These are phyloP conservation scores for Margarornis squamiger DNA, from an alignment of 2,797 vertebrate genomes.

Conservation along the genomic window DNA sequence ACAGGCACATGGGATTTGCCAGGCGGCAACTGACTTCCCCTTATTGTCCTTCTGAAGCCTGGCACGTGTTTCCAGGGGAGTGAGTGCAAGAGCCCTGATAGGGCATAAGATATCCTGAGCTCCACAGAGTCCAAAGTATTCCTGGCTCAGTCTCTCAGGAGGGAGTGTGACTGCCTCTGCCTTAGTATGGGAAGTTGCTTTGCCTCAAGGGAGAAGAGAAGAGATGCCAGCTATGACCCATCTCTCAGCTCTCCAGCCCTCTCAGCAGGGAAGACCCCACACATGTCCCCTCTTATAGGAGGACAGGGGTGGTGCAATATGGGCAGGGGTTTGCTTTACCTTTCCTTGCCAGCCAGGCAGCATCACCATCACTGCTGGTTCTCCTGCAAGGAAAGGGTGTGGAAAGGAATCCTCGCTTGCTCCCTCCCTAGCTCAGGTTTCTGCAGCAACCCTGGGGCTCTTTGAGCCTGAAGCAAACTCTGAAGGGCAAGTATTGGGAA, in stretches of 20 bases:
- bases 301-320: fast-evolving
- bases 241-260: neutral
- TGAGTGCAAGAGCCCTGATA: neutral
- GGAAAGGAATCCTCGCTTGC: neutral
- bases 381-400: neutral
- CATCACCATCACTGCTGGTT: neutral
- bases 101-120: neutral
- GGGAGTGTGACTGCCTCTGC: neutral
- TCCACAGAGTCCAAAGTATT: neutral
- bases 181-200: fast-evolving
- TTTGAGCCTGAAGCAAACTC: neutral
- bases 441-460: neutral
- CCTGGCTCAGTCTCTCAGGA: neutral
- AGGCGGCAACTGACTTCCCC: neutral
- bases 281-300: fast-evolving
- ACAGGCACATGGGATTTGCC: neutral
- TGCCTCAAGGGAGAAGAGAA: fast-evolving
- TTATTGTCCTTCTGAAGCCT: neutral
- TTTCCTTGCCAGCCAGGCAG: neutral
- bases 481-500: neutral
- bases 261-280: neutral
- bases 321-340: neutral
- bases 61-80: fast-evolving
- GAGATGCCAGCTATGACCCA: neutral
- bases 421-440: neutral